Percentiles rank a stretch among this genome's conserved stretches.
Conservation (phyloP, 2,888 invertebrate genomes). For the Rhaphigaster nebulosa region DNA sequence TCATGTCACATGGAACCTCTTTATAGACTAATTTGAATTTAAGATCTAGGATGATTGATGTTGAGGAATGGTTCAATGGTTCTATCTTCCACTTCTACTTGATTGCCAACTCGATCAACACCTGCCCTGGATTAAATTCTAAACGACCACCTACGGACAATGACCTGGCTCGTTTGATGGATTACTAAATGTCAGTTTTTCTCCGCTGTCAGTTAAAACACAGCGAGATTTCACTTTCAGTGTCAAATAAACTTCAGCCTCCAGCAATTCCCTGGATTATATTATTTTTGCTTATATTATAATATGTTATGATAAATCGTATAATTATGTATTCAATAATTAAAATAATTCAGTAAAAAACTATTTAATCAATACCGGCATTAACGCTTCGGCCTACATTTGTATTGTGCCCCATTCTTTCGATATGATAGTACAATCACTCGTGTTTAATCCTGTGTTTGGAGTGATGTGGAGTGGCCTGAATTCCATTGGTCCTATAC, state of each 20-base stretch:
- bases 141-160: not conserved
- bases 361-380: no score
- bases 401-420: no score
- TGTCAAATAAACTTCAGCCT: conserved; percentile 3
- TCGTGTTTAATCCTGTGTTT: no score
- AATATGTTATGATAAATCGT: not conserved
- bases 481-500: no score
- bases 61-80: not conserved
- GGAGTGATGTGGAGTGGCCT: no score
- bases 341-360: no score
- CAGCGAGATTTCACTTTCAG: not conserved
- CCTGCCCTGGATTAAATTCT: not conserved
- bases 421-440: no score
- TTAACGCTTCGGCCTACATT: no score
- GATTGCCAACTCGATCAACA: conserved; percentile 4
- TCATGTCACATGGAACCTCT: not conserved
- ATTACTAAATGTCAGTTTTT: conserved; percentile 6
- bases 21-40: not conserved
- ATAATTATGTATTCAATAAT: no score
- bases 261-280: not conserved
- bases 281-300: no score
- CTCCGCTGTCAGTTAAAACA: not conserved
- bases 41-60: not conserved
- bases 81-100: no score
- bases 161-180: not conserved